Base-by-base conservation (phyloP, 1,140 invertebrate genomes). In the Eciton burchellii region DNA sequence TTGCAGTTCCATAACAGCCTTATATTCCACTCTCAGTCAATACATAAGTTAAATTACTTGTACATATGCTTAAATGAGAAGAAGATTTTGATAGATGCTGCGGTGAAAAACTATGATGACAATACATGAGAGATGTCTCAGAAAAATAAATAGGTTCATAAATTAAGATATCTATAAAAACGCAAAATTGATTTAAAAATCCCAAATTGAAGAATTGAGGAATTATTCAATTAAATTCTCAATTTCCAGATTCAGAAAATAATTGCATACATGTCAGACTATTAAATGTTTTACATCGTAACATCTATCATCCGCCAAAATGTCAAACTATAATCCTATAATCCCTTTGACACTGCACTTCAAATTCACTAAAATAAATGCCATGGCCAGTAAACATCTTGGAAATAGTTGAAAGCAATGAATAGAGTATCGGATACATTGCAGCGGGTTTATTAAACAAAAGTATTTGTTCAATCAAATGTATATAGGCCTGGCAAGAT, bases 401-500 rank as follows among this genome's bases (percentile, higher is more conserved):
- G 6, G 29, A 56, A 65, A 79, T 65, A 16, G 16, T 57, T 29
- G 45, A 24, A 77, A 82, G 29, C 26, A 62, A 41, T 47, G 14
- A 79, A 68, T 9, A 16, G 43, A 56, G 41, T 12, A 60, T 82
- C 41, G 19, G n/a, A 29, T 35, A 71, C 43, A 81, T 26, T 24
- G 16, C 1, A 6, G 62, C 14, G 49, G 45, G 56, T 85, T 65
- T 77, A 83, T 83, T 88, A 90, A 92, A 91, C 90, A 89, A 91
- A 88, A 92, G 89, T 87, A 89, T 86, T 87, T 89, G 82, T 85
- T 89, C 90, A 87, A 92, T 91, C 87, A 92, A 90, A 91, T 90
- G 89, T 90, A 91, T 89, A 83, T 89, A 93, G 91, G 90, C 89
- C 88, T 92, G 90, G 88, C 90, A 90, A 90, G 86, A 91, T 83